Percentiles rank a stretch among this genome's conserved stretches.
phyloP scores from a whole-genome alignment of 2,797 vertebrate genomes.

The Gymnoscopelus microlampas region DNA sequence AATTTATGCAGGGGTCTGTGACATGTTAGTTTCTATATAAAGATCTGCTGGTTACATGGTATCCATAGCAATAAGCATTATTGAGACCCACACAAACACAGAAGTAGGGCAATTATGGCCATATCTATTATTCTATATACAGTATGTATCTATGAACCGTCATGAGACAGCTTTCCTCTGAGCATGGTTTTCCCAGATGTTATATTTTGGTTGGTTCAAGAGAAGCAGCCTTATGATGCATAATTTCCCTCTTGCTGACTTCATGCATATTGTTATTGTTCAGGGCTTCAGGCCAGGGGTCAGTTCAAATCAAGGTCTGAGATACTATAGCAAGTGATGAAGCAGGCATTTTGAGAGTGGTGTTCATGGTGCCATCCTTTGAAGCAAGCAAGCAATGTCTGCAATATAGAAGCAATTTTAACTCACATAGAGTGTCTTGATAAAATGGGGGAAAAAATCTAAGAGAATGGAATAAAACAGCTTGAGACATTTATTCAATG shows the following conservation, averaged over 20 bases:
- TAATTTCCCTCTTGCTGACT: conserved; percentile 68
- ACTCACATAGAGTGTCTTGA: background rate
- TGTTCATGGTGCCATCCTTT: background rate
- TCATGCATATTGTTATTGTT: conserved; percentile 52
- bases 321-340: conserved; percentile 37
- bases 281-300: conserved; percentile 55
- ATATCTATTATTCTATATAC: too few species aligned
- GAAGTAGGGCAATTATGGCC: too few species aligned
- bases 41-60: too few species aligned
- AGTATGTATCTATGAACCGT: conserved; percentile 19
- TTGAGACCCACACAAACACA: too few species aligned
- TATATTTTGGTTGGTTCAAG: conserved; percentile 48
- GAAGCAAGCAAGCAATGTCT: conserved; percentile 2
- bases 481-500: background rate
- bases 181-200: conserved; percentile 43
- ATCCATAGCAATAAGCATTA: too few species aligned
- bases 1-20: too few species aligned
- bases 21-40: too few species aligned
- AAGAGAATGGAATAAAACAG: too few species aligned
- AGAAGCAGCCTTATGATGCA: conserved; percentile 55
- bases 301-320: conserved; percentile 43
- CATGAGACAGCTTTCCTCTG: conserved; percentile 35
- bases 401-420: background rate
- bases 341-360: conserved; percentile 15
- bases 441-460: background rate